Conservation (phyloP, 1,140 invertebrate genomes). For the Plectus sambesii region DNA sequence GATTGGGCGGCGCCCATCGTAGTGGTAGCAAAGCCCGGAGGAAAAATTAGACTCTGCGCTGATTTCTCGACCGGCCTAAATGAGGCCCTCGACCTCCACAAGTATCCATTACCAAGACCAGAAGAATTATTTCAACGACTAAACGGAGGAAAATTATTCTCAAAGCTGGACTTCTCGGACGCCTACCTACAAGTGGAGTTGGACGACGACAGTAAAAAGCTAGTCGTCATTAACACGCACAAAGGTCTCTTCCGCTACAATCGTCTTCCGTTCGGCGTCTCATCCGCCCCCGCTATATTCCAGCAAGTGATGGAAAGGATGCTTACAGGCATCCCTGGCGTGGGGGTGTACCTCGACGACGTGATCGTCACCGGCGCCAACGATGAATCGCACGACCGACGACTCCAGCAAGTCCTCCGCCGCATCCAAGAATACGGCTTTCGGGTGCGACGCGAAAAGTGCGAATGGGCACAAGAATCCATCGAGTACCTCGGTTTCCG, state of each 20-base stretch:
- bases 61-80: constrained; percentile 45
- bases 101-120: constrained; percentile 30
- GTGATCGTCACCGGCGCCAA: constrained; percentile 16
- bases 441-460: constrained; percentile 14
- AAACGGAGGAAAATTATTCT: constrained; percentile 30
- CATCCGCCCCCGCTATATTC: constrained; percentile 50
- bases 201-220: constrained; percentile 28
- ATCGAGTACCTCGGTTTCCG: constrained; percentile 17
- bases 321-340: constrained; percentile 35
- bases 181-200: constrained; percentile 30
- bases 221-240: constrained; percentile 26
- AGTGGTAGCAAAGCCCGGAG: constrained; percentile 44
- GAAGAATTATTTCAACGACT: constrained; percentile 37
- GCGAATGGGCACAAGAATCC: constrained; percentile 2
- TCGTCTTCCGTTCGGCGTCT: constrained; percentile 49
- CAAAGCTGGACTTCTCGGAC: constrained; percentile 37
- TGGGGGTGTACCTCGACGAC: constrained; percentile 27
- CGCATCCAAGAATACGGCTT: constrained; percentile 13
- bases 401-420: constrained; percentile 5
- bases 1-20: constrained; percentile 49
- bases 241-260: constrained; percentile 25
- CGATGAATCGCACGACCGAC: constrained; percentile 6
- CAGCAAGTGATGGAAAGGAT: constrained; percentile 49
- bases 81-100: constrained; percentile 16
- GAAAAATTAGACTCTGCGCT: constrained; percentile 44